These are phyloP conservation scores for Trachythela sp. DNA, from an alignment of 64 coral and sea anemone genomes.

Conservation along the genomic window DNA sequence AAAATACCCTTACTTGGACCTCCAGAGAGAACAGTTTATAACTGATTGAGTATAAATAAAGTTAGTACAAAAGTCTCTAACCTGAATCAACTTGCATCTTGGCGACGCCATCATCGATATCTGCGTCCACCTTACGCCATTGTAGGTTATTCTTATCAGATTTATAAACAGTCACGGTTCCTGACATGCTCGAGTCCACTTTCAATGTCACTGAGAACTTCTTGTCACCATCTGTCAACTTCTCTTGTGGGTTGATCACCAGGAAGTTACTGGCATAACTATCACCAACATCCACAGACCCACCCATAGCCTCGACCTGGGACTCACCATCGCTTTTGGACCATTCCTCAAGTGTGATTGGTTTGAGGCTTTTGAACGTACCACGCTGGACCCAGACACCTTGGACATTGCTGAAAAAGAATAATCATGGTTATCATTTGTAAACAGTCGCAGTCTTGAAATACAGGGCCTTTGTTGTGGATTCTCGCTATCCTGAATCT, in stretches of 20 bases:
- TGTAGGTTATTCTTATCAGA: constrained; percentile 54
- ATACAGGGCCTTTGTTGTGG: too few species aligned
- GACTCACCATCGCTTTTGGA: constrained; percentile 58
- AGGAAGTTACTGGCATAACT: constrained; percentile 83
- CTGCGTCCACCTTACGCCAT: constrained; percentile 73
- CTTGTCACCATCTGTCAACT: constrained; percentile 50
- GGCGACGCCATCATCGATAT: constrained; percentile 43
- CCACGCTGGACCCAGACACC: constrained; percentile 53
- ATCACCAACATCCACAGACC: constrained; percentile 70
- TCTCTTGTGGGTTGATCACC: constrained; percentile 63
- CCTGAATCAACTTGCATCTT: constrained; percentile 65
- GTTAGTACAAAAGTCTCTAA: too few species aligned
- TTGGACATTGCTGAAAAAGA: constrained; percentile 43
- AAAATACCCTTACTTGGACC: too few species aligned
- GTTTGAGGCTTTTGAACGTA: constrained; percentile 44
- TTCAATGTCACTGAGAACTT: constrained; percentile 66
- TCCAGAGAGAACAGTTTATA: too few species aligned
- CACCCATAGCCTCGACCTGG: constrained; percentile 68
- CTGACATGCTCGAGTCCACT: constrained; percentile 54
- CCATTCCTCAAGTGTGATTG: constrained; percentile 58
- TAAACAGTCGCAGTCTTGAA: too few species aligned
- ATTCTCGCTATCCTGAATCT: too few species aligned
- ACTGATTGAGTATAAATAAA: too few species aligned
- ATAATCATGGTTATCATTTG: too few species aligned
- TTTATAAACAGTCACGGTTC: constrained; percentile 60